These are phyloP conservation scores for Eremophila alpestris DNA, from an alignment of 2,797 vertebrate species.

Conservation along the genomic window DNA sequence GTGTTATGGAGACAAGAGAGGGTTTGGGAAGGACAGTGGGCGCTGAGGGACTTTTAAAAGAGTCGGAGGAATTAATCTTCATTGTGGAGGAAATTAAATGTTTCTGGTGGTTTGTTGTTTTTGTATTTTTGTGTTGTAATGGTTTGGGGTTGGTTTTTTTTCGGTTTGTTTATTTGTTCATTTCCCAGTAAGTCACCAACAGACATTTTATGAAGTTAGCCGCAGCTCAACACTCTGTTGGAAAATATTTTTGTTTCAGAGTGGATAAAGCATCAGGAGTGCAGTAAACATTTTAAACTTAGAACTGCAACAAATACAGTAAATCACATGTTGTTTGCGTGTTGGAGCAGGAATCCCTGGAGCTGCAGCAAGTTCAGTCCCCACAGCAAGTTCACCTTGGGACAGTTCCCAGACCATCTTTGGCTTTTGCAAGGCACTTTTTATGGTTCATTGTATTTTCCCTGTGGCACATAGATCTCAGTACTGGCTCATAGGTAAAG, in stretches of 20 bases:
- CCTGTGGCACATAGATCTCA: not conserved
- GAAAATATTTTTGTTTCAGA: constrained; percentile 4
- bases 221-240: not conserved
- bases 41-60: not conserved
- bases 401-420: not conserved
- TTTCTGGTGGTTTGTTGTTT: constrained; percentile 19
- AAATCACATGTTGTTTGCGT: not conserved
- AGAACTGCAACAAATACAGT: constrained; percentile 9
- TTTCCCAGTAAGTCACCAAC: constrained; percentile 19
- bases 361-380: not conserved
- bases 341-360: not conserved
- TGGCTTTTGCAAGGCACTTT: not conserved
- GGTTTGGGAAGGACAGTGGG: not conserved
- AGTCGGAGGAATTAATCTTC: not conserved
- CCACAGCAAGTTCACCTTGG: constrained; percentile 5
- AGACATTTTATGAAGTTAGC: constrained; percentile 21
- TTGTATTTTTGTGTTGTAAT: not conserved
- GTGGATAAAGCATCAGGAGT: not conserved
- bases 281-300: constrained; percentile 34
- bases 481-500: not conserved
- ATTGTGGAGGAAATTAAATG: constrained; percentile 28
- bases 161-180: constrained; percentile 44
- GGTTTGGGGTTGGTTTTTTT: not conserved
- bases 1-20: not conserved
- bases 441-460: not conserved